Evolutionary conservation across 2,888 invertebrate species (phyloP).

Genomic region (Eilema caniola): DNA sequence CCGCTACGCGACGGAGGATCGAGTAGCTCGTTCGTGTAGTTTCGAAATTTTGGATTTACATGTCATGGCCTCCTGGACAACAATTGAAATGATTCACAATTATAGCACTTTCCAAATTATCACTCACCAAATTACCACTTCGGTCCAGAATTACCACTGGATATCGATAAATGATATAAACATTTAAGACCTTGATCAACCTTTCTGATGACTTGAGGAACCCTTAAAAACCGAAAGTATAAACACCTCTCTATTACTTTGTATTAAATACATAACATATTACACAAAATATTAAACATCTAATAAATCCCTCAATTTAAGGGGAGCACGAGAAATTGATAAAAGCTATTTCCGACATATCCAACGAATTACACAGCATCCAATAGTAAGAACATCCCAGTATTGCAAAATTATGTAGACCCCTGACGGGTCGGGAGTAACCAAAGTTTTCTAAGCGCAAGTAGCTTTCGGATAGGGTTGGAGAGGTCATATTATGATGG

Average conservation of each 20-base stretch:
- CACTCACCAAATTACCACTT: neutral
- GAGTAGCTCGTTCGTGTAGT: no score
- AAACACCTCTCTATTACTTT: neutral
- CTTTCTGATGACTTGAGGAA: no score
- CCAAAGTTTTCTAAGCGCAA: conserved; percentile 21
- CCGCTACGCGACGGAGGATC: no score
- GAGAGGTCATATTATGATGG: conserved; percentile 57
- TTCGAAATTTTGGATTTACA: no score
- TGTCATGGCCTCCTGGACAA: no score
- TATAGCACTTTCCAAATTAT: neutral
- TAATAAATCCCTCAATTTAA: conserved; percentile 6
- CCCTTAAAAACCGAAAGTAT: neutral
- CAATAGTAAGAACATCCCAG: conserved; percentile 56
- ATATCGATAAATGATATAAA: neutral
- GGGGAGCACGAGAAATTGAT: conserved; percentile 42
- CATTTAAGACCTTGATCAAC: neutral
- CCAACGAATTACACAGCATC: conserved; percentile 60
- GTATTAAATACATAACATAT: neutral
- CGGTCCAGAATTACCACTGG: neutral
- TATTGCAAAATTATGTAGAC: conserved; percentile 49
- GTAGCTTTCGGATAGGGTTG: conserved; percentile 25
- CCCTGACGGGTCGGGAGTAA: conserved; percentile 25
- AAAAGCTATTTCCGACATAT: conserved; percentile 60
- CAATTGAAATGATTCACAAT: neutral
- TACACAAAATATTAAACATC: no score